These are phyloP conservation scores for Leucophora obtusa DNA, from an alignment of 2,888 invertebrate species.

Conservation along the genomic window DNA sequence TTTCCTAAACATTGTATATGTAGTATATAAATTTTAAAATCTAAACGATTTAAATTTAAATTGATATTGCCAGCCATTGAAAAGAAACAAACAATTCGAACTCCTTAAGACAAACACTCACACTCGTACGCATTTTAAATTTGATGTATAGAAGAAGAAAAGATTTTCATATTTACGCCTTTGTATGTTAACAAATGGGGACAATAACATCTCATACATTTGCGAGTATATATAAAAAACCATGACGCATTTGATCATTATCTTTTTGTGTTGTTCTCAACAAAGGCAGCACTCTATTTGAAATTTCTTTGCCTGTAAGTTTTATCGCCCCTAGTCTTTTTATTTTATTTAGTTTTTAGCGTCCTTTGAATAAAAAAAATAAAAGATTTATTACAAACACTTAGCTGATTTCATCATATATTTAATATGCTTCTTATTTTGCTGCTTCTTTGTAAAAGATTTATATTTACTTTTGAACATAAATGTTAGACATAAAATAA, in stretches of 20 bases:
- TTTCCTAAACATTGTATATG: too few relatives aligned
- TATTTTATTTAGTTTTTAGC: neutral
- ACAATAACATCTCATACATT: neutral
- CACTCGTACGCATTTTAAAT: too few relatives aligned
- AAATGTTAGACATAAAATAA: neutral
- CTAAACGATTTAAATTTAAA: too few relatives aligned
- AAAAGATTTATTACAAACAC: neutral
- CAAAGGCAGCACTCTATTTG: neutral
- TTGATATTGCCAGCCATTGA: too few relatives aligned
- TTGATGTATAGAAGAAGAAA: too few relatives aligned
- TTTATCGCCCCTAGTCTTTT: neutral
- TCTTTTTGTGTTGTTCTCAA: neutral
- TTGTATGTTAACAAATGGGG: neutral
- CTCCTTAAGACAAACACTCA: too few relatives aligned
- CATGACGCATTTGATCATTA: neutral
- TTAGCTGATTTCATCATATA: neutral
- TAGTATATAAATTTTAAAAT: too few relatives aligned
- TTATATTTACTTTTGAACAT: neutral
- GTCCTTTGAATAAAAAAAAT: neutral
- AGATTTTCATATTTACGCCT: too few relatives aligned
- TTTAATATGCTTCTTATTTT: neutral
- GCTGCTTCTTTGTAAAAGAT: neutral
- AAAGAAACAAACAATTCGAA: too few relatives aligned
- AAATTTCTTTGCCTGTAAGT: neutral
- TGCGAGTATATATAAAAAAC: too few relatives aligned